Evolutionary conservation across 2,113 vertebrate species (phyloP).

Genomic region (Hymenochirus boettgeri): DNA sequence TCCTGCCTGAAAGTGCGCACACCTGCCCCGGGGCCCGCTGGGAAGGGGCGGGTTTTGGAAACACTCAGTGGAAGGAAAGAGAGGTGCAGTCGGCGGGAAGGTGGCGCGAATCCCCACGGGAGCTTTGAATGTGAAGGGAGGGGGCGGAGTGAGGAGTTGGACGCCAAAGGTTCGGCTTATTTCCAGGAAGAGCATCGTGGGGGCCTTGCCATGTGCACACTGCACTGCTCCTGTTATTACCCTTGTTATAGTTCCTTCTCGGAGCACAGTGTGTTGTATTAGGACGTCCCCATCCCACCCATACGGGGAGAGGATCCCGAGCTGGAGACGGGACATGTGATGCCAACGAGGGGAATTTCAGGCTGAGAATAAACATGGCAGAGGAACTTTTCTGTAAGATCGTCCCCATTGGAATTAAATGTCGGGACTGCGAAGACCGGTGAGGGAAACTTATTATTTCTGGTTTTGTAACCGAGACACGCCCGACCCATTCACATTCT

Average conservation of each 20-base stretch:
- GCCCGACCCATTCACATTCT: no score
- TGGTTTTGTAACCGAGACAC: no score
- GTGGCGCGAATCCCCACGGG: conserved; percentile 32
- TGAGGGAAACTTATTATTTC: no score
- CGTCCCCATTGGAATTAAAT: not conserved
- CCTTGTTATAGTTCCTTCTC: no score
- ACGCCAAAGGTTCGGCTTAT: conserved; percentile 12
- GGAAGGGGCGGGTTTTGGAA: conserved; percentile 11
- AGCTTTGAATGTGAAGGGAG: conserved; percentile 8
- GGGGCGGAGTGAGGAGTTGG: not conserved
- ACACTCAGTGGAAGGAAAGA: not conserved
- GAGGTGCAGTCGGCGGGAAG: conserved; percentile 27
- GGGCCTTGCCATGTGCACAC: not conserved
- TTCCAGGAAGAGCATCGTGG: not conserved
- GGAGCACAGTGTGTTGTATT: no score
- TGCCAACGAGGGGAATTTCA: no score
- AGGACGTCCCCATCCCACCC: no score
- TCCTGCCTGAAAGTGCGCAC: no score
- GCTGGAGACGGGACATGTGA: no score
- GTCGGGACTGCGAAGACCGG: conserved; percentile 43
- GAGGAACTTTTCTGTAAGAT: conserved; percentile 29
- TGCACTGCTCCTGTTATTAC: no score
- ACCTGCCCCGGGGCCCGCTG: not conserved
- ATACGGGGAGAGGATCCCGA: no score
- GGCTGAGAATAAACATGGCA: not conserved